Evolutionary conservation across 2,888 invertebrate genomes (phyloP), one percentile per base, ranked within the genome.

Genomic region (Frankliniella fusca): DNA sequence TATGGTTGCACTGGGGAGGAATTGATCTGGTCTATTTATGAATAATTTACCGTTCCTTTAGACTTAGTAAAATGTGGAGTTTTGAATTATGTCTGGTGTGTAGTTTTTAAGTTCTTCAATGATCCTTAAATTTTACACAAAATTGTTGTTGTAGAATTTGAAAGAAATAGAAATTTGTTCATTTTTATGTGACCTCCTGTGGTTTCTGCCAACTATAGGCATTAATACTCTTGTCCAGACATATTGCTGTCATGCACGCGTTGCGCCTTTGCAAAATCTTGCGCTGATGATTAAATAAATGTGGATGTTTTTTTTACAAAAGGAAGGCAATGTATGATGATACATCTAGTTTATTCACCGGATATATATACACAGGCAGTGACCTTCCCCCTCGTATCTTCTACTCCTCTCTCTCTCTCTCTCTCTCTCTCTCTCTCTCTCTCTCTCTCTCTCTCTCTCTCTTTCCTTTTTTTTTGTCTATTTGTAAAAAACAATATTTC

Each of bases 331-430:
- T 38, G 5, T 5, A 38, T 38, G 3, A 38, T 38, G 38, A 38
- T 38, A 38, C 38, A 38, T 38, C 38, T 27, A 76, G 23, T 76
- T 76, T 76, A 76, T 76, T 76, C 12, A 23, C 27, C 27, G 10
- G 23, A 76, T 23, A 12, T 27, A n/a, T 70, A 76, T 76, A 76
- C 70, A 76, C 12, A 76, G 70, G 70, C 70, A 76, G 70, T 76
- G 70, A 76, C 9, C 11, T 27, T 23, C n/a, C n/a, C 0, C 15
- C 15, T 18, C 61, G 61, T 61, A 38, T 5, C 38, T 18, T 61
- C 12, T 61, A n/a, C n/a, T n/a, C n/a, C n/a, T n/a, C n/a, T n/a
- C n/a, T n/a, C n/a, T n/a, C n/a, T n/a, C n/a, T n/a, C n/a, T n/a
- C n/a, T n/a, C n/a, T n/a, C n/a, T n/a, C n/a, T n/a, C n/a, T n/a